phyloP scores from a whole-genome alignment of 2,888 invertebrate species.

The Spodoptera picta region DNA sequence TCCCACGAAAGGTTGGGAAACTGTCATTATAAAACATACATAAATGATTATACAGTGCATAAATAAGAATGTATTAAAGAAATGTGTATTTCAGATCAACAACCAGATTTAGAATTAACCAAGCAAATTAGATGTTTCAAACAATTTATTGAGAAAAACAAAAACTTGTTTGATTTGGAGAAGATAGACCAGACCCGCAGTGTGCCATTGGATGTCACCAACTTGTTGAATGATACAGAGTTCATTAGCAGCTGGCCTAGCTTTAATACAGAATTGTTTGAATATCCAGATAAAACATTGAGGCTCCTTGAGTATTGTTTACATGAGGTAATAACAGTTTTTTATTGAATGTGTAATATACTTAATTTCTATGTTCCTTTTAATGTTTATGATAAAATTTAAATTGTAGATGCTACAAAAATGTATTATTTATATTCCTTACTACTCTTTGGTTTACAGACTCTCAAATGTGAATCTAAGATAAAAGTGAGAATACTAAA shows the following conservation, averaged over 20 bases:
- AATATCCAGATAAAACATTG: conserved; percentile 91
- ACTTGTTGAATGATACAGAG: conserved; percentile 86
- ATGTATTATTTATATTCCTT: no score
- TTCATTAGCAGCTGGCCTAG: conserved; percentile 90
- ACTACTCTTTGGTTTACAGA: conserved; percentile 63
- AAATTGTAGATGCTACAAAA: no score
- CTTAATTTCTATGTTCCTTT: background rate
- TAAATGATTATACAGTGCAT: no score
- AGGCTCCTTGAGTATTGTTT: conserved; percentile 93
- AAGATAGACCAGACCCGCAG: conserved; percentile 89
- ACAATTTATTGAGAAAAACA: conserved; percentile 74
- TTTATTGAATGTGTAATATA: no score
- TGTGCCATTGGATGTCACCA: conserved; percentile 89
- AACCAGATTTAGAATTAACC: conserved; percentile 69
- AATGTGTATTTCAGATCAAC: conserved; percentile 65
- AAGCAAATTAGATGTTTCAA: conserved; percentile 70
- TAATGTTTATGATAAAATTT: background rate
- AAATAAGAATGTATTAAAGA: background rate
- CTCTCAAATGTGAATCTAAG: conserved; percentile 81
- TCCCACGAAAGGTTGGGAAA: conserved; percentile 89
- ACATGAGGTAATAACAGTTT: conserved; percentile 89
- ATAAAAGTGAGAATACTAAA: conserved; percentile 80
- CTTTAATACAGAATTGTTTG: conserved; percentile 90
- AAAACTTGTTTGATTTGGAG: conserved; percentile 83
- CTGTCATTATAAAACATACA: background rate